A percentile compares a stretch with the other conserved stretches of the same genome.
Evolutionary conservation across 2,888 invertebrate species (phyloP).

Genomic region (Punctoribates punctum): DNA sequence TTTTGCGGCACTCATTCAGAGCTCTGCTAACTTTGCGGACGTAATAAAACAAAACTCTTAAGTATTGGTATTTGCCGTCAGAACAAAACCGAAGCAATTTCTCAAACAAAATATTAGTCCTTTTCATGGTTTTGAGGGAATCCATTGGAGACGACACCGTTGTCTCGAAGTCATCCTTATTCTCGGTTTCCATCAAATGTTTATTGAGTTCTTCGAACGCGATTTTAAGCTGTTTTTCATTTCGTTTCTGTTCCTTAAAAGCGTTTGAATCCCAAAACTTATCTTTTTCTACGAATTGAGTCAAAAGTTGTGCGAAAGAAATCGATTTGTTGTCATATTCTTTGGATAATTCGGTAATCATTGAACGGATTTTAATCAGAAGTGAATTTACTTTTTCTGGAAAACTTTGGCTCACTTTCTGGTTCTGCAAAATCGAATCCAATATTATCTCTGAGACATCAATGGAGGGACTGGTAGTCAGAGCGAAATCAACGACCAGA

Average conservation of each 20-base stretch:
- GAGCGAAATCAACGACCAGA: conserved; percentile 38
- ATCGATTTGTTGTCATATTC: conserved; percentile 2
- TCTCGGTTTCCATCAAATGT: conserved; percentile 13
- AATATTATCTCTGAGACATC: conserved; percentile 34
- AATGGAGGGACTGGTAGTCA: conserved; percentile 39
- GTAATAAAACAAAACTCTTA: conserved; percentile 46
- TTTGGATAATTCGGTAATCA: conserved; percentile 24
- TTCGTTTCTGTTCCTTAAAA: background rate
- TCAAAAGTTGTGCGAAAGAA: background rate
- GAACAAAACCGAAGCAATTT: conserved; percentile 40
- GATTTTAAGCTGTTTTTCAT: conserved; percentile 16
- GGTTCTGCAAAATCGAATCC: conserved; percentile 28
- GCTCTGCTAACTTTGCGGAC: conserved; percentile 47
- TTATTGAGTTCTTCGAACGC: conserved; percentile 28
- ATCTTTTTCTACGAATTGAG: background rate
- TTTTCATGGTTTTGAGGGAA: conserved; percentile 1
- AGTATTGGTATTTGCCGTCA: conserved; percentile 44
- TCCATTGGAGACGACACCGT: background rate
- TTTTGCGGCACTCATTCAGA: conserved; percentile 46
- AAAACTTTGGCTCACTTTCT: background rate
- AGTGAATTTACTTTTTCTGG: conserved; percentile 40
- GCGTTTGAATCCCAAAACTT: conserved; percentile 1
- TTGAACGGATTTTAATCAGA: conserved; percentile 22
- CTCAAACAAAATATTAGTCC: conserved; percentile 33
- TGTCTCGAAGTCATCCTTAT: conserved; percentile 17